phyloP scores from a whole-genome alignment of 2,888 invertebrate genomes.

The Lasioglossum malachurum region DNA sequence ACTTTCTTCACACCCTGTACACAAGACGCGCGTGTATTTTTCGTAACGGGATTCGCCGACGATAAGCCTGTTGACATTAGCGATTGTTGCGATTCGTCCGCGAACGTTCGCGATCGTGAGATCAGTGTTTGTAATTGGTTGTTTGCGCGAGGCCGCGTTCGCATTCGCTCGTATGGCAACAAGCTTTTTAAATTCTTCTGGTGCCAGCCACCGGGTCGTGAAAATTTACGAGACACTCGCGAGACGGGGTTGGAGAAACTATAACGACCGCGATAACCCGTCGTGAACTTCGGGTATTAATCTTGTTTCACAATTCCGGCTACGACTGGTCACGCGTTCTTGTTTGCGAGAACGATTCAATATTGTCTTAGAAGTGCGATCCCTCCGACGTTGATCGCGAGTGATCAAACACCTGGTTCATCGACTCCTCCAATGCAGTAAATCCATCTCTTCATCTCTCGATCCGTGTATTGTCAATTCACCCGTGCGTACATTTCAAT shows the following conservation, averaged over 20 bases:
- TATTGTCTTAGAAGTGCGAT: conserved; percentile 43
- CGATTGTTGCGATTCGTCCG: conserved; percentile 3
- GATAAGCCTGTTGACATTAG: conserved; percentile 26
- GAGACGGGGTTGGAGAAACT: conserved; percentile 30
- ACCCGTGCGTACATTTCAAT: not conserved
- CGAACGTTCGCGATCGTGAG: conserved; percentile 3
- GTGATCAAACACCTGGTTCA: not conserved
- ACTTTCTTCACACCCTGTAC: not conserved
- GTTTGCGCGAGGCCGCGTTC: not conserved
- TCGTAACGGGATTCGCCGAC: not conserved
- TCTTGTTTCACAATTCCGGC: conserved; percentile 56
- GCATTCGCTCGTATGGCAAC: conserved; percentile 21
- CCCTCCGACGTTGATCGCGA: conserved; percentile 15
- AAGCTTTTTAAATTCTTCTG: conserved; percentile 30
- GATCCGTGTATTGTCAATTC: not conserved
- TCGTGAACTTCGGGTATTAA: conserved; percentile 61
- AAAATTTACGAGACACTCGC: conserved; percentile 11
- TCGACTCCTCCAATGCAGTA: not conserved
- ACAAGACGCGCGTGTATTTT: not conserved
- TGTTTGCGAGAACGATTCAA: conserved; percentile 41
- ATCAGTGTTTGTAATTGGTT: conserved; percentile 5
- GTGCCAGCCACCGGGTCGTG: not conserved
- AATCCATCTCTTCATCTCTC: not conserved
- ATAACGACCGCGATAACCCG: conserved; percentile 60
- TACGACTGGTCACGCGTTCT: conserved; percentile 27